Evolutionary conservation across 1,140 invertebrate species (phyloP).

Genomic region (Araneus ventricosus): DNA sequence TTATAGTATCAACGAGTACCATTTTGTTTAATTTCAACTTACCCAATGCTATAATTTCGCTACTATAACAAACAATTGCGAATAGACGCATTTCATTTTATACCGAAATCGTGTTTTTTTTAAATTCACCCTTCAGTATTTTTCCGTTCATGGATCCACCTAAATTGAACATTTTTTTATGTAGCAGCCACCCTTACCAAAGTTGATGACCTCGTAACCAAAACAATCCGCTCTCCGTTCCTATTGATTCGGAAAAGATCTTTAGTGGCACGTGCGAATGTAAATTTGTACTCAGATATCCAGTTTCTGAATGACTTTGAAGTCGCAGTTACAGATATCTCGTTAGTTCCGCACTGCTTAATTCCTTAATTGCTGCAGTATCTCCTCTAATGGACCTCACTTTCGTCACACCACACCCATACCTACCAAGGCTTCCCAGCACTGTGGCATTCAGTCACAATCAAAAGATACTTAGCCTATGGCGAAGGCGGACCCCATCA

Average conservation of each 20-base stretch:
- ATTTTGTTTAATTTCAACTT: too few relatives aligned
- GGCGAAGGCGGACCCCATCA: conserved; percentile 40
- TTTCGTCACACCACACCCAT: conserved; percentile 45
- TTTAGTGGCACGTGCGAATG: background rate
- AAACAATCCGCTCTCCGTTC: background rate
- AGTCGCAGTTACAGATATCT: conserved; percentile 44
- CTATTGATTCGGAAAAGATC: background rate
- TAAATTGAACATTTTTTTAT: background rate
- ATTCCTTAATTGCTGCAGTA: conserved; percentile 40
- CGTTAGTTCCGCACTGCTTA: conserved; percentile 57
- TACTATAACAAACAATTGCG: too few relatives aligned
- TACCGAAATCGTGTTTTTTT: too few relatives aligned
- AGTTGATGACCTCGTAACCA: background rate
- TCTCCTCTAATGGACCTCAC: background rate
- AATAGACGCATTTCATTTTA: background rate
- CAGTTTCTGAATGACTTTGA: conserved; percentile 4
- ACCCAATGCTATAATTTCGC: too few relatives aligned
- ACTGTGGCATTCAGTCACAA: background rate
- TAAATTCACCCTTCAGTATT: background rate
- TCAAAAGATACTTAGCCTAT: conserved; percentile 35
- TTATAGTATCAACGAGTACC: too few relatives aligned
- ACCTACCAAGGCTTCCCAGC: background rate
- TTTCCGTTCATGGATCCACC: background rate
- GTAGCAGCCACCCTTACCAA: background rate
- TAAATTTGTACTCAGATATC: conserved; percentile 9